These are phyloP conservation scores for Standfussiana lucernea DNA, from an alignment of 2,888 invertebrate genomes.

Conservation along the genomic window DNA sequence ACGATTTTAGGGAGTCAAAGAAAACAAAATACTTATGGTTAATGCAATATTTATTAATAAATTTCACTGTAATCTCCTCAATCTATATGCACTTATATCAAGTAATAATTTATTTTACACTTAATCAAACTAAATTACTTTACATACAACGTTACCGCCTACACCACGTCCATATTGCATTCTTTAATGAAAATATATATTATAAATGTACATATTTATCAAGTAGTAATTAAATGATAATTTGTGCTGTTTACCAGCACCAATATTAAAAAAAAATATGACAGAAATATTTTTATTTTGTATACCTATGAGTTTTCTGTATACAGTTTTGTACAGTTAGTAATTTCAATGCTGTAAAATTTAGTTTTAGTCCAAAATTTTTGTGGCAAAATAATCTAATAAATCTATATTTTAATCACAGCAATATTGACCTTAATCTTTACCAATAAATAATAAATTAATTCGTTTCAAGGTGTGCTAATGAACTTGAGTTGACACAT, in stretches of 20 bases:
- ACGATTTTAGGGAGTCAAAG: constrained; percentile 72
- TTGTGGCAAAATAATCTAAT: constrained; percentile 78
- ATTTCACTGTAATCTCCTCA: constrained; percentile 89
- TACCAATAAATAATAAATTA: constrained; percentile 86
- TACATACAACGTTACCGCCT: constrained; percentile 82
- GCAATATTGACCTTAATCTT: constrained; percentile 78
- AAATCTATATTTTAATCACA: constrained; percentile 86
- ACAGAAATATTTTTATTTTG: constrained; percentile 47
- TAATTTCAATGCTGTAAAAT: constrained; percentile 53
- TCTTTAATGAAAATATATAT: constrained; percentile 84
- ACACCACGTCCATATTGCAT: constrained; percentile 87
- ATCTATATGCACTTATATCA: constrained; percentile 88
- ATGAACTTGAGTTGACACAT: constrained; percentile 69
- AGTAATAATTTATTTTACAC: constrained; percentile 90
- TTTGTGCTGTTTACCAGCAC: constrained; percentile 78
- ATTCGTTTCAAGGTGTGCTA: constrained; percentile 82
- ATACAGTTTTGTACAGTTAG: constrained; percentile 72
- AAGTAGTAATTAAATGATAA: constrained; percentile 68
- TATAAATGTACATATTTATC: constrained; percentile 75
- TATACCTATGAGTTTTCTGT: constrained; percentile 57
- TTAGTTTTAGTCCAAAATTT: constrained; percentile 49
- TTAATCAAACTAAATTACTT: constrained; percentile 82
- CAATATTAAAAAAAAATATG: constrained; percentile 59
- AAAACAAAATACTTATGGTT: constrained; percentile 80
- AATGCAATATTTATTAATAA: constrained; percentile 90